Evolutionary conservation across 2,113 vertebrate genomes (phyloP).

Genomic region (Mola mola): DNA sequence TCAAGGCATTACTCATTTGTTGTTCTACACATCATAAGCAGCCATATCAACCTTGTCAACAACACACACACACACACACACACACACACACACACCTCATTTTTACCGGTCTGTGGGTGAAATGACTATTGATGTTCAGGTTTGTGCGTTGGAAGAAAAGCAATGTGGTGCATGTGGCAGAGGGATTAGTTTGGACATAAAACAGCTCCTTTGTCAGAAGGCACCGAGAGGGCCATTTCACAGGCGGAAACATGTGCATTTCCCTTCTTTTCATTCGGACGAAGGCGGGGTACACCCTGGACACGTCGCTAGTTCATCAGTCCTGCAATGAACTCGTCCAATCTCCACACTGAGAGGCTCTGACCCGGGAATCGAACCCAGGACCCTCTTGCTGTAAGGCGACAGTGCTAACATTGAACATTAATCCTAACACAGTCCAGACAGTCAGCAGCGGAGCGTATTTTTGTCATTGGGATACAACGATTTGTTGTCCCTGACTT

Average conservation of each 20-base stretch:
- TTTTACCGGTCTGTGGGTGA: slow-evolving; percentile 53
- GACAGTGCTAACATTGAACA: no score
- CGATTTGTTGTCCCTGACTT: slow-evolving; percentile 18
- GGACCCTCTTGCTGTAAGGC: background rate
- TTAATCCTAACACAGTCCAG: slow-evolving; percentile 47
- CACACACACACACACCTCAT: slow-evolving; percentile 30
- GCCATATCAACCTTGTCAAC: slow-evolving; percentile 48
- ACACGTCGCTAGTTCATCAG: no score
- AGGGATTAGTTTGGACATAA: slow-evolving; percentile 42
- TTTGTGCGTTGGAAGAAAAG: slow-evolving; percentile 54
- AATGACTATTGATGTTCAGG: slow-evolving; percentile 74
- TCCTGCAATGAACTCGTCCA: no score
- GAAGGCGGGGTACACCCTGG: no score
- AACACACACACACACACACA: slow-evolving; percentile 11
- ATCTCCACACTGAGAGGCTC: no score
- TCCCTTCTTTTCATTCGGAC: slow-evolving; percentile 33
- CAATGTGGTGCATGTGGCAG: background rate
- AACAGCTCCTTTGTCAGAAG: slow-evolving; percentile 41
- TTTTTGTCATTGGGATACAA: slow-evolving; percentile 23
- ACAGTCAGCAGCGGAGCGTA: slow-evolving; percentile 6
- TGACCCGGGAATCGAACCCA: no score
- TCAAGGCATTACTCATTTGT: slow-evolving; percentile 67
- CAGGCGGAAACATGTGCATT: slow-evolving; percentile 39
- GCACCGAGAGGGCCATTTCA: slow-evolving; percentile 37
- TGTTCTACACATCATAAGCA: slow-evolving; percentile 59